These are phyloP conservation scores for Carcina quercana DNA, from an alignment of 2,888 invertebrate species.

Conservation along the genomic window DNA sequence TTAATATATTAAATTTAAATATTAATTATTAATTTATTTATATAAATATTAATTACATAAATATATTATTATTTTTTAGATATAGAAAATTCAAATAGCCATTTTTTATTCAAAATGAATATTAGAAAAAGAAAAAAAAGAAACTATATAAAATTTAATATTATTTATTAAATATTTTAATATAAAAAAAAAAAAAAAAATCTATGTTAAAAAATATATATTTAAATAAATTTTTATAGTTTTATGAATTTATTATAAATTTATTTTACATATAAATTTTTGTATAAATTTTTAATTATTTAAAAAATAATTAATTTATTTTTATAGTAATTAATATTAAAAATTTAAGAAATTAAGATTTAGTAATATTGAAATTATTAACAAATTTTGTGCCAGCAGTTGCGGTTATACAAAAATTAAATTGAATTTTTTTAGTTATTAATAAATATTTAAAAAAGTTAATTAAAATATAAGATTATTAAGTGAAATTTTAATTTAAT, in stretches of 20 bases:
- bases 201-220: no score
- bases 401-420: slow-evolving; percentile 79
- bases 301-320: slow-evolving; percentile 36
- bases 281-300: slow-evolving; percentile 54
- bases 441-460: slow-evolving; percentile 43
- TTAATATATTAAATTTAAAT: slow-evolving; percentile 74
- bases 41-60: slow-evolving; percentile 48
- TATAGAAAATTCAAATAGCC: no score
- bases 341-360: slow-evolving; percentile 76
- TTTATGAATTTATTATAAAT: no score
- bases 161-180: no score
- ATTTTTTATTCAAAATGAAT: no score
- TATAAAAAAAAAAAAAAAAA: no score
- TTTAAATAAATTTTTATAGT: no score
- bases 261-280: no score
- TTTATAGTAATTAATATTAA: slow-evolving; percentile 65
- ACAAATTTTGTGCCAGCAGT: slow-evolving; percentile 81
- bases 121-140: no score
- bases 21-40: slow-evolving; percentile 43
- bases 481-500: slow-evolving; percentile 75
- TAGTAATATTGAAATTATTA: slow-evolving; percentile 74
- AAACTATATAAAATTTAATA: no score
- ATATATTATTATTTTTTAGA: no score
- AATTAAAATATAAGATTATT: slow-evolving; percentile 59
- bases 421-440: slow-evolving; percentile 68